Conservation (phyloP, 2,888 invertebrate species). For the Pyrocoelia pectoralis region DNA sequence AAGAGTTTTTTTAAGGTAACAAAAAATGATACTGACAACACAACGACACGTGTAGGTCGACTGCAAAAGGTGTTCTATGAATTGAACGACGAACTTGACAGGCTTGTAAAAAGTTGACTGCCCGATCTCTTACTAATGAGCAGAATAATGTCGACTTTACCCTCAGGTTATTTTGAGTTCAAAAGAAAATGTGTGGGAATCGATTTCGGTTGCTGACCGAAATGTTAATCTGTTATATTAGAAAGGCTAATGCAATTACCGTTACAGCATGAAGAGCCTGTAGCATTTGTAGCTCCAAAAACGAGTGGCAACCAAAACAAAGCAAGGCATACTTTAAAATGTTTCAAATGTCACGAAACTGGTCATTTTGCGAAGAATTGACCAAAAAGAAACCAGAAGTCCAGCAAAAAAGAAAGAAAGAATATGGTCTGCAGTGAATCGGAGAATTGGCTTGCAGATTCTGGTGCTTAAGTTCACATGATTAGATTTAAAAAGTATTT, state of each 20-base stretch:
- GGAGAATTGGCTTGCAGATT: not conserved
- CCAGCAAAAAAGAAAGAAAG: not conserved
- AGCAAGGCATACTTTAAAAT: not conserved
- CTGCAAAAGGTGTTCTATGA: too few species aligned
- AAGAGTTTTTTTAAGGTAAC: not conserved
- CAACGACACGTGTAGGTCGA: too few species aligned
- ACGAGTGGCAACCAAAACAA: not conserved
- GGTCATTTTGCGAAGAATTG: not conserved
- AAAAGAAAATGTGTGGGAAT: conserved; percentile 2
- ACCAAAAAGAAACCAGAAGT: not conserved
- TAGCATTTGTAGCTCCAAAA: not conserved
- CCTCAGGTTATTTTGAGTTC: not conserved
- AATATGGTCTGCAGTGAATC: not conserved
- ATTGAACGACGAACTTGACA: too few species aligned
- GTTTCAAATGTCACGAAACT: not conserved
- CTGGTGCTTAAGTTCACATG: not conserved
- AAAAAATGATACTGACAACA: not conserved
- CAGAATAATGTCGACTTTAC: not conserved
- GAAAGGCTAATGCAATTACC: conserved; percentile 2
- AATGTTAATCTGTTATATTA: not conserved
- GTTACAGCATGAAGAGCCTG: not conserved
- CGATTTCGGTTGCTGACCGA: not conserved
- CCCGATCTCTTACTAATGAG: too few species aligned
- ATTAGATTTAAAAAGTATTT: not conserved
- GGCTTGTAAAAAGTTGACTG: too few species aligned